Evolutionary conservation across 2,888 invertebrate genomes (phyloP).

Genomic region (Melanargia galathea): DNA sequence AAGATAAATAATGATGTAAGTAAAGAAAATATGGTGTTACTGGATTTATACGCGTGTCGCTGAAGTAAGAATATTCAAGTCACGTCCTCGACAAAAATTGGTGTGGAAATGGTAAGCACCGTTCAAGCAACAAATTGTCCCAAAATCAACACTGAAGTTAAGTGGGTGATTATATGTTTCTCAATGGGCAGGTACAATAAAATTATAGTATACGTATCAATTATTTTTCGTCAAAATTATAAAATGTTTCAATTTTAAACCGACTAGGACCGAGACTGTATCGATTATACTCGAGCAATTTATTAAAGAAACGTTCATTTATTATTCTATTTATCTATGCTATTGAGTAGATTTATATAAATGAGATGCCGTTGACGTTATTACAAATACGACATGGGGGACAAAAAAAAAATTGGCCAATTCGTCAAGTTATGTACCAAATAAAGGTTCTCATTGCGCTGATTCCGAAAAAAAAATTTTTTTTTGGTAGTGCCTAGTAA

Average conservation of each 20-base stretch:
- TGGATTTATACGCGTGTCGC: constrained; percentile 52
- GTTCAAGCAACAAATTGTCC: constrained; percentile 49
- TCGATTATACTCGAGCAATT: no score
- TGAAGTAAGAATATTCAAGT: constrained; percentile 62
- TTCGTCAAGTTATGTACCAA: no score
- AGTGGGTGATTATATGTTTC: constrained; percentile 18
- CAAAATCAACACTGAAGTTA: constrained; percentile 53
- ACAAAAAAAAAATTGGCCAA: no score
- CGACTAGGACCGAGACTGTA: not conserved
- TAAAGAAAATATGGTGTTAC: constrained; percentile 56
- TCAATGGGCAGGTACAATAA: constrained; percentile 17
- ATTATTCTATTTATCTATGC: no score
- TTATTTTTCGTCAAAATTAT: not conserved
- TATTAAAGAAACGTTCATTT: no score
- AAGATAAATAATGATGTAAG: not conserved
- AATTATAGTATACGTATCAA: constrained; percentile 1
- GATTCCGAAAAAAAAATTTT: no score
- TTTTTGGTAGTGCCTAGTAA: no score
- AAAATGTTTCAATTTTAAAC: constrained; percentile 11
- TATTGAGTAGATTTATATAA: no score
- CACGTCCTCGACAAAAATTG: constrained; percentile 56
- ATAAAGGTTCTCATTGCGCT: no score
- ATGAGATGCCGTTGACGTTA: no score
- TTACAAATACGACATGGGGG: no score
- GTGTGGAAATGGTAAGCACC: constrained; percentile 51